Percentiles rank a stretch among this genome's conserved stretches.
These are phyloP conservation scores for Apostichopus californicus DNA, from an alignment of 35 echinoderm and acorn worm genomes.

Conservation along the genomic window DNA sequence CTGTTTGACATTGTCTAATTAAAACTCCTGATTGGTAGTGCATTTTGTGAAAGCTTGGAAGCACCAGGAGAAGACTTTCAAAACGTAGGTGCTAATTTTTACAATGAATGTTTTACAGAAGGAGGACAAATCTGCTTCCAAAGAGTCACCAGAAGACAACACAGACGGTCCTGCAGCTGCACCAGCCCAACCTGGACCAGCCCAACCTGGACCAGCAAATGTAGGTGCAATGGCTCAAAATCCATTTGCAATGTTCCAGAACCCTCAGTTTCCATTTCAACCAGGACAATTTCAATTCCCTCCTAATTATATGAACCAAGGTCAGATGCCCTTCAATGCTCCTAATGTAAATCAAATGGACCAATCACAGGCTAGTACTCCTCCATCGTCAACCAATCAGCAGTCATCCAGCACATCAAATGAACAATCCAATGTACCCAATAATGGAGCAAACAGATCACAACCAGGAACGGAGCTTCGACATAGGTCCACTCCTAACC, in stretches of 20 bases:
- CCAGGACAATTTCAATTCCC: slow-evolving; percentile 69
- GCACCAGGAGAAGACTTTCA: too few species aligned
- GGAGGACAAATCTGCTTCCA: slow-evolving; percentile 58
- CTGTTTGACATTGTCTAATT: too few species aligned
- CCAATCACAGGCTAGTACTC: slow-evolving; percentile 28
- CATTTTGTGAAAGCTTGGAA: too few species aligned
- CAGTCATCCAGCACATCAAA: background rate
- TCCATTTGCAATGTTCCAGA: slow-evolving; percentile 59
- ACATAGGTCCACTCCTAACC: background rate
- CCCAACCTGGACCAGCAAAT: slow-evolving; percentile 57
- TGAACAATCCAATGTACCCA: background rate
- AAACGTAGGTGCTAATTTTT: too few species aligned
- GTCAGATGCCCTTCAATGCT: slow-evolving; percentile 44
- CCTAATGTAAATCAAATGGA: background rate
- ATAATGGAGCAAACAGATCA: background rate
- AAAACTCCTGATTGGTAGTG: too few species aligned
- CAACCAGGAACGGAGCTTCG: slow-evolving; percentile 10
- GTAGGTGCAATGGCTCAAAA: slow-evolving; percentile 52
- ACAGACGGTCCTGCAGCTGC: slow-evolving; percentile 21
- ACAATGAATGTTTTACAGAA: slow-evolving; percentile 26
- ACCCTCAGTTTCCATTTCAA: slow-evolving; percentile 66
- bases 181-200: slow-evolving; percentile 10
- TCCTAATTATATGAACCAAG: slow-evolving; percentile 67
- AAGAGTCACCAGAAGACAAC: background rate
- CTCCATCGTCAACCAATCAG: background rate